Evolutionary conservation across 1,140 invertebrate genomes (phyloP).

Genomic region (Globodera ellingtonae): DNA sequence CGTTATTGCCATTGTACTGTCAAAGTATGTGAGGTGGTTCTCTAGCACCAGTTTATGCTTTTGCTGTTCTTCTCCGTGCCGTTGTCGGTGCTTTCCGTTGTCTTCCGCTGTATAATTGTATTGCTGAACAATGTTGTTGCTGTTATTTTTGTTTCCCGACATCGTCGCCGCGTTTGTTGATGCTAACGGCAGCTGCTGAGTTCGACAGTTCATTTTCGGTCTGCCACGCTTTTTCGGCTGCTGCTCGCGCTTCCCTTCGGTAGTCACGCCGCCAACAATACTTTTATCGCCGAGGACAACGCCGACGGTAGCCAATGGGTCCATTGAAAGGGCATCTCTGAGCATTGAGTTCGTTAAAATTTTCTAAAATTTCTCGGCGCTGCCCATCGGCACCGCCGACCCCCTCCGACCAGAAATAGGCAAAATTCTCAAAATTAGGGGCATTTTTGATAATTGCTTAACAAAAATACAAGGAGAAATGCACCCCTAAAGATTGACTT

Average conservation of each 20-base stretch:
- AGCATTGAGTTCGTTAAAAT: no score
- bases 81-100: not conserved
- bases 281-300: not conserved
- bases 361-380: no score
- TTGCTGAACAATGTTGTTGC: not conserved
- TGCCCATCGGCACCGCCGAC: no score
- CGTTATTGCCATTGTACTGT: not conserved
- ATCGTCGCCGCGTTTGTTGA: conserved; percentile 12
- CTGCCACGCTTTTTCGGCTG: not conserved
- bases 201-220: conserved; percentile 1
- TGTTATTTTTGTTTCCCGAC: not conserved
- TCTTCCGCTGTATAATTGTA: not conserved
- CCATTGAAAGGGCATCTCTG: no score
- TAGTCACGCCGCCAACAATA: not conserved
- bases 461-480: no score
- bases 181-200: not conserved
- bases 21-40: not conserved
- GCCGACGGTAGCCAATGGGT: no score
- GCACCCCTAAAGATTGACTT: no score
- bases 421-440: no score
- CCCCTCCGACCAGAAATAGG: no score
- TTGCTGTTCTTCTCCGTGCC: not conserved
- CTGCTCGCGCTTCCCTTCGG: not conserved
- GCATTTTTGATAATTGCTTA: no score
- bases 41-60: not conserved